Evolutionary conservation across 2,888 invertebrate genomes (phyloP), one percentile per base, ranked within the genome.

Genomic region (Noctua janthe): DNA sequence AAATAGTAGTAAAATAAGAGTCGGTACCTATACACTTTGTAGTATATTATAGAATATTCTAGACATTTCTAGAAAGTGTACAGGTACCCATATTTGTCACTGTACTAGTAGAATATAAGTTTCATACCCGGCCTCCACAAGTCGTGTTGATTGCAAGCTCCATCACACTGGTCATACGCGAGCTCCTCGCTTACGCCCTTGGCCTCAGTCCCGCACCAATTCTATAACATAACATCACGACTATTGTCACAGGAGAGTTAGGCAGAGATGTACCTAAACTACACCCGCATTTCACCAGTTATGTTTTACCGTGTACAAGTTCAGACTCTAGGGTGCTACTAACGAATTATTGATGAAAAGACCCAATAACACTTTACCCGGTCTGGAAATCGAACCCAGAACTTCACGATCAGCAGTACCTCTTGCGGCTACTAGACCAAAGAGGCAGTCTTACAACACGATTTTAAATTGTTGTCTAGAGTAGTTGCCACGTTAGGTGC

Each of bases 61-160:
- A 59, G 47, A 47, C 47, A 11, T 47, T 47, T 47, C 59, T 10
- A 59, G 11, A 59, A 59, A 59, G 51, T 51, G 6, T 51, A 17
- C 17, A 51, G 51, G 17, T 15, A 49, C 49, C 49, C 5, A 17
- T 17, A 51, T 51, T 51, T 51, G 51, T 51, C 51, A 17, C 17
- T 13, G 49, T n/a, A 59, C 59, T 59, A 59, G 11, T 59, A 59
- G 1, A 11, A n/a, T 59, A n/a, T 29, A 29, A 54, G n/a, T 29
- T 23, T 29, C 59, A 59, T 29, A 71, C 83, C 71, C 35, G 85
- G 62, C 2, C 67, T 29, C 85, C 81, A 84, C 71, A 71, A 54
- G 15, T 20, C 5, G 4, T n/a, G 67, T 8, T 43, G 47, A 1
- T n/a, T 35, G 39, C 17, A 35, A 3, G 70, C 56, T 15, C 84